Evolutionary conservation across 2,888 invertebrate genomes (phyloP), one percentile per base, ranked within the genome.

Genomic region (Oligia latruncula): DNA sequence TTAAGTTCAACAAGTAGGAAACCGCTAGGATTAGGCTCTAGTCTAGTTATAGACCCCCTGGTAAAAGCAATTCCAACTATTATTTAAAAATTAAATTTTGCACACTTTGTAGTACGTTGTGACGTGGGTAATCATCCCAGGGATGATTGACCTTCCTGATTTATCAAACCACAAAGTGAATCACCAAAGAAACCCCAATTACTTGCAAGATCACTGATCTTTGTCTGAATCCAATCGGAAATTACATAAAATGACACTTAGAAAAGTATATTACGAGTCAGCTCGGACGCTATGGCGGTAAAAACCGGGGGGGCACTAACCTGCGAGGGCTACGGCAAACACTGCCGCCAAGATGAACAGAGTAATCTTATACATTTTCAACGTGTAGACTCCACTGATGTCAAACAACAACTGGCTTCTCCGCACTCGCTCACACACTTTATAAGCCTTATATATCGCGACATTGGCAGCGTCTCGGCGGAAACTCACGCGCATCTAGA

Each of bases 241-340:
- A 93, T 93, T 88, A 90, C 87, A 89, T 85, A 84, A 88, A 91
- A 91, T 91, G 88, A 89, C 87, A 90, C 82, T 82, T 82, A 71
- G 77, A 91, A 93, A 92, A 90, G 88, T 89, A 92, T 92, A 92
- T 90, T 88, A 88, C 86, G 87, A 91, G 89, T 89, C 85, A 86
- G 86, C 83, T 91, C 81, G 89, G 71, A 85, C 86, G 84, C 80
- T 84, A 81, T 88, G 89, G 88, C 90, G 90, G 92, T 92, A 95
- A 96, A 95, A 95, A 95, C 91, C 83, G 89, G 91, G 77, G 77
- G 96, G 95, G 94, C 96, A 97, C 97, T 96, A 95, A 97, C 97
- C 97, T 96, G 96, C 96, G 80, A 94, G 91, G 80, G 94, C 95
- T 90, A 95, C 93, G 88, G 95, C 93, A 90, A 94, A 91, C 88